A percentile compares a stretch with the other conserved stretches of the same genome.
phyloP scores from a whole-genome alignment of 2,113 vertebrate genomes.

The Epinephelus cyanopodus region DNA sequence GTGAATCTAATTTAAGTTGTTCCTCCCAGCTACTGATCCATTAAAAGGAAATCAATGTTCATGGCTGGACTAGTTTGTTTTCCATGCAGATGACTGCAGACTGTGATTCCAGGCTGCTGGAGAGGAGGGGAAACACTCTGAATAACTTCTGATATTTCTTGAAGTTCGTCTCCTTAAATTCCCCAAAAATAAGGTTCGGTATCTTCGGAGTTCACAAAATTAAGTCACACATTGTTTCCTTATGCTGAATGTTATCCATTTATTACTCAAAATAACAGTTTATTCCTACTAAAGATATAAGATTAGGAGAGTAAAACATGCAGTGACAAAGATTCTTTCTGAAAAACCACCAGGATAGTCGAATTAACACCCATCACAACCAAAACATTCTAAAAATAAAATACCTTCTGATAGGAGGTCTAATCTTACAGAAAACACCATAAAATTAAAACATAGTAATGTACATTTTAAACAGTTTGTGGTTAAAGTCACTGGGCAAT shows the following conservation, averaged over 20 bases:
- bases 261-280: conserved; percentile 80
- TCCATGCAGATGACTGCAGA: neutral
- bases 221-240: neutral
- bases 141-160: no score
- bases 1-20: conserved; percentile 63
- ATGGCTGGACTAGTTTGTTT: conserved; percentile 20
- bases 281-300: conserved; percentile 64
- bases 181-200: neutral
- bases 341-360: conserved; percentile 32
- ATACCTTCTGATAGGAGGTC: conserved; percentile 9
- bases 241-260: conserved; percentile 61
- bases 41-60: conserved; percentile 76
- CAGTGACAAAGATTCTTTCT: conserved; percentile 53
- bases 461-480: conserved; percentile 13
- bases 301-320: conserved; percentile 68
- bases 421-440: conserved; percentile 42
- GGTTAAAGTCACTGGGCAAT: conserved; percentile 9
- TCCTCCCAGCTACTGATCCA: conserved; percentile 66
- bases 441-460: conserved; percentile 5
- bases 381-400: conserved; percentile 23
- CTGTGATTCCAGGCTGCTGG: neutral
- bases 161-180: neutral
- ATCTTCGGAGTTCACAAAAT: conserved; percentile 15
- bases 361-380: conserved; percentile 36
- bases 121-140: neutral